These are phyloP conservation scores for Neomorphus geoffroyi DNA, from an alignment of 2,797 vertebrate species.

Conservation along the genomic window DNA sequence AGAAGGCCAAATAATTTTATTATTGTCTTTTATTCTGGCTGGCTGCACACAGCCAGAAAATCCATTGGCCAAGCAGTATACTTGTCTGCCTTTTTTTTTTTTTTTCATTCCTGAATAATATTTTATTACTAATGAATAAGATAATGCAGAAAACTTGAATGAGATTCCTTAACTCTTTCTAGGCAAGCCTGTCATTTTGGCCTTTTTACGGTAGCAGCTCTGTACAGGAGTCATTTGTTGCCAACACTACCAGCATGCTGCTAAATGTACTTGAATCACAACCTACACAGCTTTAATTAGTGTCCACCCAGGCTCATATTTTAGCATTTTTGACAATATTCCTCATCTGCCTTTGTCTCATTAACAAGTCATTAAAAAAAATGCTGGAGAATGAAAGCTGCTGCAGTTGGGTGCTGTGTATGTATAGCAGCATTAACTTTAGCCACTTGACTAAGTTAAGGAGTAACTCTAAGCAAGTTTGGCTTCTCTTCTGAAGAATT, in stretches of 20 bases:
- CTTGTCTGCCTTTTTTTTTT: not conserved
- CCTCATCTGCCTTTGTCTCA: constrained; percentile 18
- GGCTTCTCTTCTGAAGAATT: not conserved
- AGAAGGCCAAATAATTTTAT: not conserved
- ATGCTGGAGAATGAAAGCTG: not conserved
- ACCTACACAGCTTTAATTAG: constrained; percentile 23
- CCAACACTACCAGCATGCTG: not conserved
- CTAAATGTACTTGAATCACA: not conserved
- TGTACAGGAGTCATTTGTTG: not conserved
- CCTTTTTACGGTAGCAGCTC: not conserved
- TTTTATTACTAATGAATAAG: not conserved
- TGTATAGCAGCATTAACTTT: not conserved
- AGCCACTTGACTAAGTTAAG: not conserved
- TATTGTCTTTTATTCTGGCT: not conserved
- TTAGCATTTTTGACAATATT: constrained; percentile 8
- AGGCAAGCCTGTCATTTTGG: not conserved
- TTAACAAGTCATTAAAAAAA: not conserved
- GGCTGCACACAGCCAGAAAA: not conserved
- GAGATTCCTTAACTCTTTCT: not conserved
- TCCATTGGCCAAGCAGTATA: not conserved
- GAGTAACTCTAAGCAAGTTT: not conserved
- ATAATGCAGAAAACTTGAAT: not conserved
- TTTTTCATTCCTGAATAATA: not conserved
- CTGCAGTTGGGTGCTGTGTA: not conserved
- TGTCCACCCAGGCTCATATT: not conserved